phyloP scores from a whole-genome alignment of 2,797 vertebrate genomes.

The Dicrostonyx torquatus region DNA sequence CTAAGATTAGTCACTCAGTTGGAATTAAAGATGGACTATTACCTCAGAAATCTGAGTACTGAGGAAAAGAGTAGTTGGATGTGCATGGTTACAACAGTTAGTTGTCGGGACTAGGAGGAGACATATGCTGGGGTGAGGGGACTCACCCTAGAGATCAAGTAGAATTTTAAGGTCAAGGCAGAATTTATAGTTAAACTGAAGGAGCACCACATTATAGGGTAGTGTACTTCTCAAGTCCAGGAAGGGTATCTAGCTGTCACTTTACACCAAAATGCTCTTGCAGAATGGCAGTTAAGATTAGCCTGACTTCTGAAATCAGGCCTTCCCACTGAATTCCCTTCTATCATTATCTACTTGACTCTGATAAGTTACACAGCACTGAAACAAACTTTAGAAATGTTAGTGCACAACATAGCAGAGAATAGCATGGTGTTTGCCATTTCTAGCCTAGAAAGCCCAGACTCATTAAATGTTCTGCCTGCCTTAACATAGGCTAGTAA shows the following conservation, averaged over 20 bases:
- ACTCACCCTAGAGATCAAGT: background rate
- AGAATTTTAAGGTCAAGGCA: background rate
- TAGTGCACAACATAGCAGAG: background rate
- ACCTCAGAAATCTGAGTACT: background rate
- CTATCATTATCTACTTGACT: background rate
- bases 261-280: background rate
- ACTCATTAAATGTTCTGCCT: background rate
- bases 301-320: background rate
- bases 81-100: background rate
- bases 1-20: background rate
- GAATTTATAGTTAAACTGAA: background rate
- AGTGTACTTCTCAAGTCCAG: background rate
- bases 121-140: background rate
- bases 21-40: background rate
- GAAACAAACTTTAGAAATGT: background rate
- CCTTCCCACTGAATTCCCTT: background rate
- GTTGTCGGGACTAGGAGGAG: background rate
- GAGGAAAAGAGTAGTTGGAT: background rate
- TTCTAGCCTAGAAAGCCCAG: background rate
- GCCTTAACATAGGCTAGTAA: background rate
- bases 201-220: background rate
- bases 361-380: background rate
- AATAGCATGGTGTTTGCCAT: background rate
- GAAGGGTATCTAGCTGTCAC: background rate
- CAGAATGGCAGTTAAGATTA: background rate